Evolutionary conservation across 2,888 invertebrate species (phyloP).

Genomic region (Muscina levida): DNA sequence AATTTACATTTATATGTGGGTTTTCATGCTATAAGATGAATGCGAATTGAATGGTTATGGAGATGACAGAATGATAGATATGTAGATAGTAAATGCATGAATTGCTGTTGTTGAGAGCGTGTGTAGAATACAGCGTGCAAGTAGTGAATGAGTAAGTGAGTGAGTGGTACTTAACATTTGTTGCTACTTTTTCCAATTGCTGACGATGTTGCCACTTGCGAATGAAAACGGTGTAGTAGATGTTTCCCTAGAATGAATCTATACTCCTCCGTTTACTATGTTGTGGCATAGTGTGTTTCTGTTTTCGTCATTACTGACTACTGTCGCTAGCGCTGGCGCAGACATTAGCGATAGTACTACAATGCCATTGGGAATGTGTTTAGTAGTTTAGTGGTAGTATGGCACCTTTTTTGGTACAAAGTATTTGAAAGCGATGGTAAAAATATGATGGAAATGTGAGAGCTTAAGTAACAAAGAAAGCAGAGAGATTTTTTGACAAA

Average conservation of each 20-base stretch:
- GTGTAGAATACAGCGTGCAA: too few species aligned
- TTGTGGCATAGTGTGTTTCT: slow-evolving; percentile 10
- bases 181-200: not conserved
- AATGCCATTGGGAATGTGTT: too few species aligned
- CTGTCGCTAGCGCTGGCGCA: not conserved
- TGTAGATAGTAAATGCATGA: not conserved
- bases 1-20: slow-evolving; percentile 37
- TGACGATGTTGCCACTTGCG: not conserved
- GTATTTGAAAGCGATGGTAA: too few species aligned
- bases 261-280: too few species aligned
- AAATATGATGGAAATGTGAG: too few species aligned
- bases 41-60: slow-evolving; percentile 3
- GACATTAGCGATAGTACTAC: too few species aligned
- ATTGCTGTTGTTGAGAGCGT: not conserved
- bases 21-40: slow-evolving; percentile 27
- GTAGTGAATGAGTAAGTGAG: slow-evolving; percentile 11
- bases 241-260: too few species aligned
- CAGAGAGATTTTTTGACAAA: too few species aligned
- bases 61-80: not conserved
- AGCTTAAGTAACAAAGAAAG: too few species aligned
- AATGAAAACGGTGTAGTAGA: not conserved
- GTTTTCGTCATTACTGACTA: not conserved
- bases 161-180: slow-evolving; percentile 7
- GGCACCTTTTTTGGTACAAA: too few species aligned
- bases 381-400: too few species aligned